These are phyloP conservation scores for Cryptomyrus ogoouensis DNA, from an alignment of 2,113 vertebrate species.

Conservation along the genomic window DNA sequence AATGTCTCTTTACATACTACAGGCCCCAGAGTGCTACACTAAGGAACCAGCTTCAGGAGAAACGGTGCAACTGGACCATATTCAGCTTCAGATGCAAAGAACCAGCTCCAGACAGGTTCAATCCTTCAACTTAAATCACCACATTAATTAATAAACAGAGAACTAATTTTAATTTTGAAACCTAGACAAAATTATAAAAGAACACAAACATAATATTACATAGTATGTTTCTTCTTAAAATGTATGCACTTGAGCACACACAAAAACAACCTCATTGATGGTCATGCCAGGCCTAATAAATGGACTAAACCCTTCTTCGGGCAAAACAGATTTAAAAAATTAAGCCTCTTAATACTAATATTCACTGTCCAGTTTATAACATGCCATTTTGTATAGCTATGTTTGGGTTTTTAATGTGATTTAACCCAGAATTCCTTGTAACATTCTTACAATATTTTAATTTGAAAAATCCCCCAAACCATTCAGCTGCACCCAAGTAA, in stretches of 20 bases:
- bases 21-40: neutral
- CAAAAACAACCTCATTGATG: neutral
- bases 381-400: neutral
- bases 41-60: neutral
- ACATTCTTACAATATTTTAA: neutral
- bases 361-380: constrained; percentile 1
- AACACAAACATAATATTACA: neutral
- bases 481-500: neutral
- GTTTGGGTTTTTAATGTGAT: neutral
- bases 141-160: neutral
- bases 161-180: neutral
- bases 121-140: neutral
- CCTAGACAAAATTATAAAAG: neutral
- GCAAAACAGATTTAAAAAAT: neutral
- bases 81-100: neutral
- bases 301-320: neutral
- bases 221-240: neutral
- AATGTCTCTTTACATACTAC: neutral
- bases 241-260: neutral
- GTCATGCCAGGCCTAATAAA: neutral
- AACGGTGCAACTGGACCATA: neutral
- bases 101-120: neutral
- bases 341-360: constrained; percentile 4
- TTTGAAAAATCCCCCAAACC: neutral
- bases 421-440: neutral